Conservation (phyloP, 2,888 invertebrate species). For the Clistopyga incitator region DNA sequence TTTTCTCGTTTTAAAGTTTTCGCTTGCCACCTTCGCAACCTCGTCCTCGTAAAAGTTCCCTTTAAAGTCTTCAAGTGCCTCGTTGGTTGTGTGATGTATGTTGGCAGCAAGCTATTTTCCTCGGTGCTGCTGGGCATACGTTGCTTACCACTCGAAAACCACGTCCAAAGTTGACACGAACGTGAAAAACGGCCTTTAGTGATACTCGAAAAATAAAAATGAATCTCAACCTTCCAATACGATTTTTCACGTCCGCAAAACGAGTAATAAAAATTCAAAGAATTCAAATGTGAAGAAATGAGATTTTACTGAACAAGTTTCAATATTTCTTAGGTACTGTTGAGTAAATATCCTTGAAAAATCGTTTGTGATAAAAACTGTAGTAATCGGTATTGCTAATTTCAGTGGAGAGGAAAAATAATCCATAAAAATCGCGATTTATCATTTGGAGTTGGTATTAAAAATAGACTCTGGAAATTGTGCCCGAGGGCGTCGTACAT, state of each 20-base stretch:
- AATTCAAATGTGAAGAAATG: not conserved
- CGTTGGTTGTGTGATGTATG: conserved; percentile 9
- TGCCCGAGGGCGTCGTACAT: no score
- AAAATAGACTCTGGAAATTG: no score
- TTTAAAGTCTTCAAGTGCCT: conserved; percentile 13
- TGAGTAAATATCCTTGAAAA: no score
- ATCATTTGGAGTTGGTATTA: no score
- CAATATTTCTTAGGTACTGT: no score
- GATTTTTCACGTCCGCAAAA: not conserved
- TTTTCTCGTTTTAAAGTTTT: conserved; percentile 23
- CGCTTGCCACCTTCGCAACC: not conserved
- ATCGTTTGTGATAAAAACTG: no score
- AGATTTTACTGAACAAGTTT: no score
- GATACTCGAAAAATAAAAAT: not conserved
- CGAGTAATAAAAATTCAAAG: not conserved
- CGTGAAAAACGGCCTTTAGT: not conserved
- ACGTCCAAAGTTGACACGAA: not conserved
- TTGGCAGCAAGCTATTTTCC: not conserved
- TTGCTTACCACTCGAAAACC: not conserved
- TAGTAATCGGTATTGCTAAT: no score
- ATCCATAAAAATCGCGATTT: no score
- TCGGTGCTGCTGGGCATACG: not conserved
- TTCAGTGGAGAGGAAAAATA: no score
- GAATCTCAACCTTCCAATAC: not conserved
- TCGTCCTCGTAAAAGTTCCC: conserved; percentile 19